phyloP scores from a whole-genome alignment of 2,113 vertebrate species.

The Aldabrachelys gigantea region DNA sequence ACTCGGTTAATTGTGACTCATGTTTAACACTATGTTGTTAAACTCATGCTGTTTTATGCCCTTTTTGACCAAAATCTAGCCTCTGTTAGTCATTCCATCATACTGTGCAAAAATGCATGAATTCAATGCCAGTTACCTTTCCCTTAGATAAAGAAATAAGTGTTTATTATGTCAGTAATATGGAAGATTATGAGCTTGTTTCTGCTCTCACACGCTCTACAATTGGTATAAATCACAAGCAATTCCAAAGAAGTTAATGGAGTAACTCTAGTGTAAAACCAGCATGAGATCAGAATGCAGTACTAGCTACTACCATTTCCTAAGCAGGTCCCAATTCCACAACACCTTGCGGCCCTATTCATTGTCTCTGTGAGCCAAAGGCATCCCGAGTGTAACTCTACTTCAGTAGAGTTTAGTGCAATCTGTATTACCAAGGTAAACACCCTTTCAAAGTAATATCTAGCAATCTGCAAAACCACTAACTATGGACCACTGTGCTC shows the following conservation, averaged over 20 bases:
- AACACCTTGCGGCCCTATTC: background rate
- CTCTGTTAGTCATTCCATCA: constrained; percentile 44
- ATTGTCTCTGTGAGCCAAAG: background rate
- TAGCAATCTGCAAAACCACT: background rate
- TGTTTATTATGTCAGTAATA: background rate
- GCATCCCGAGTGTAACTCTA: background rate
- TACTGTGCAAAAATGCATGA: constrained; percentile 29
- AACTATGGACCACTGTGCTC: background rate
- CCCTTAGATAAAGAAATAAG: constrained; percentile 22
- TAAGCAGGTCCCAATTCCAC: background rate
- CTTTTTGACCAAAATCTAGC: background rate
- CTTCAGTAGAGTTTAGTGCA: background rate
- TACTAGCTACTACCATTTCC: background rate
- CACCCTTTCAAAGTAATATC: background rate
- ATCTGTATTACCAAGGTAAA: background rate
- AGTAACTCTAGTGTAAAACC: background rate
- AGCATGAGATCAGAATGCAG: background rate
- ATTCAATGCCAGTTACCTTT: background rate
- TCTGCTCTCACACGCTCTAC: background rate
- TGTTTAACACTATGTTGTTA: constrained; percentile 44
- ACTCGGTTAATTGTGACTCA: constrained; percentile 50
- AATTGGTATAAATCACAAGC: background rate
- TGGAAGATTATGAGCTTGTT: background rate
- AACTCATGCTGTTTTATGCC: constrained; percentile 31
- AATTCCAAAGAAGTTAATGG: background rate